Conservation (phyloP, 2,888 invertebrate genomes). For the Drosophila acutilabella region DNA sequence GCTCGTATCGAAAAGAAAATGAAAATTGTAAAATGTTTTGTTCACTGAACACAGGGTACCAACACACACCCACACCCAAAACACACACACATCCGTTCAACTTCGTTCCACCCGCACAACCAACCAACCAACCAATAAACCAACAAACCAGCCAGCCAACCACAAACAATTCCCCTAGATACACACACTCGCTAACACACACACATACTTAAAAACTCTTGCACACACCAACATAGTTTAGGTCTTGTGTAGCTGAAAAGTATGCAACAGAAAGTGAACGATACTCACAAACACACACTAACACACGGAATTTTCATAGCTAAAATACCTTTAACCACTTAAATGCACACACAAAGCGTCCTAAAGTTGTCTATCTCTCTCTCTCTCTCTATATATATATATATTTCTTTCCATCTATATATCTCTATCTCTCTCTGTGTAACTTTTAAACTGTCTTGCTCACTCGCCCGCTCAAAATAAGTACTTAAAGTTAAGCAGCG, state of each 20-base stretch:
- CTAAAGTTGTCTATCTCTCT: conserved; percentile 28
- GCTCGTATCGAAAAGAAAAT: conserved; percentile 34
- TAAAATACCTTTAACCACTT: conserved; percentile 43
- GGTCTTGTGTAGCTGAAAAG: conserved; percentile 64
- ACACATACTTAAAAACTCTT: neutral
- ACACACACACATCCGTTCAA: conserved; percentile 22
- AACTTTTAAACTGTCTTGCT: conserved; percentile 48
- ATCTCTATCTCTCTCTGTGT: conserved; percentile 43
- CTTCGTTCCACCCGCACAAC: conserved; percentile 11
- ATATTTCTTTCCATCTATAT: conserved; percentile 6
- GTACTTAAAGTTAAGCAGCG: conserved; percentile 23
- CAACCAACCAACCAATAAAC: conserved; percentile 9
- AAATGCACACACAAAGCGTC: conserved; percentile 58
- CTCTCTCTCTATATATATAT: conserved; percentile 32
- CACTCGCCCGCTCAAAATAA: conserved; percentile 47
- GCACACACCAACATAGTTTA: conserved; percentile 23
- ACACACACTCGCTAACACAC: conserved; percentile 27
- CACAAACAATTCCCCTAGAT: conserved; percentile 22
- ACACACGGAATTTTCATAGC: conserved; percentile 36
- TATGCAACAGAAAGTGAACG: conserved; percentile 54
- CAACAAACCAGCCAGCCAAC: conserved; percentile 15
- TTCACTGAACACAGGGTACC: conserved; percentile 78
- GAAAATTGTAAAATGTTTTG: conserved; percentile 67
- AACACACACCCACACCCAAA: conserved; percentile 5
- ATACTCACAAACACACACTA: conserved; percentile 18